Conservation (phyloP, 2,797 vertebrate species). For the Melanotaenia trifasciata region DNA sequence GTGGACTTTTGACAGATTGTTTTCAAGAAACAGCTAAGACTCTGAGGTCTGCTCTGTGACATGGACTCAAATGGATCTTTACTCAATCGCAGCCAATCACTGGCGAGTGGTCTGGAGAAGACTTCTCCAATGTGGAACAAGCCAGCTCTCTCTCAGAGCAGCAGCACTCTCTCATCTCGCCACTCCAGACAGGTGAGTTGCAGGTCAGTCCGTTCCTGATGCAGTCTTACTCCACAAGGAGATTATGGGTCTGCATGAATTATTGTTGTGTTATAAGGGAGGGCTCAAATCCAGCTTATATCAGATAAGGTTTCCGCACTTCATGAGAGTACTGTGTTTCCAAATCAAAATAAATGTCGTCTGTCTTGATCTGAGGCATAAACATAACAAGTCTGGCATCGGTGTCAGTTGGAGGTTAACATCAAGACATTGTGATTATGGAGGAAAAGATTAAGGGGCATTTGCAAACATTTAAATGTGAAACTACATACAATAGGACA, state of each 20-base stretch:
- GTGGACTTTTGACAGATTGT: slow-evolving; percentile 34
- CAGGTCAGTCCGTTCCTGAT: slow-evolving; percentile 67
- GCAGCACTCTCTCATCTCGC: slow-evolving; percentile 88
- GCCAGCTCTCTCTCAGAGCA: slow-evolving; percentile 85
- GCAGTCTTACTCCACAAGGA: not conserved
- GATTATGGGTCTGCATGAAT: not conserved
- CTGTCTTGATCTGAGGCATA: not conserved
- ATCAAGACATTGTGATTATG: too few relatives aligned
- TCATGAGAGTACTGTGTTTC: not conserved
- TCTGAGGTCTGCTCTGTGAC: slow-evolving; percentile 29
- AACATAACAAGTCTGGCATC: not conserved
- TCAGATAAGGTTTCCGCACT: not conserved
- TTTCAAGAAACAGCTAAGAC: slow-evolving; percentile 17
- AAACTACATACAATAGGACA: not conserved
- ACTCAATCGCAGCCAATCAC: slow-evolving; percentile 73
- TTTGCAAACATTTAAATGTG: not conserved
- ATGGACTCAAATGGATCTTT: slow-evolving; percentile 74
- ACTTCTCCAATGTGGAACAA: slow-evolving; percentile 75
- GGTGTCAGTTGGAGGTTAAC: too few relatives aligned
- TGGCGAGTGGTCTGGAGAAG: slow-evolving; percentile 88
- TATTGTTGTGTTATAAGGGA: not conserved
- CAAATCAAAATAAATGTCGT: not conserved
- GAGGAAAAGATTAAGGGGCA: not conserved
- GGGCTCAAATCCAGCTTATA: not conserved
- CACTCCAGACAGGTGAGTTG: slow-evolving; percentile 87